Conservation (phyloP, 2,888 invertebrate genomes). For the Griposia aprilina region DNA sequence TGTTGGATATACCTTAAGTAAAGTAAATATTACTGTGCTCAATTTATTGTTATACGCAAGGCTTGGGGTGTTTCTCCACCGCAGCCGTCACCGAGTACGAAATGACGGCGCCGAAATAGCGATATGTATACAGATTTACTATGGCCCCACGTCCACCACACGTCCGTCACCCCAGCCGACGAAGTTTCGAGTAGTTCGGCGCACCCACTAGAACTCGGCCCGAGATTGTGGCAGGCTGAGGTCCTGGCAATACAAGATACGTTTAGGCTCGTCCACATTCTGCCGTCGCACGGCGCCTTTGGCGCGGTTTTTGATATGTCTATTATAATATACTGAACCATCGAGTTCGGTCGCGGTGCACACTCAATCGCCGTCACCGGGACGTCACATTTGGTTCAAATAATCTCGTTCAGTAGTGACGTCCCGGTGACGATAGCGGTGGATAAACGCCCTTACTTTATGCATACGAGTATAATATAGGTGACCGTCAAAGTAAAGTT, state of each 20-base stretch:
- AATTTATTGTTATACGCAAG: slow-evolving; percentile 8
- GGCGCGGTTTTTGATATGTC: background rate
- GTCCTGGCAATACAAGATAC: background rate
- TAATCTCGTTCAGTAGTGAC: background rate
- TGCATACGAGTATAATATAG: background rate
- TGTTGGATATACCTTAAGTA: background rate
- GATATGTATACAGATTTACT: background rate
- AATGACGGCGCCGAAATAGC: background rate
- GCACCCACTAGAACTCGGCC: background rate
- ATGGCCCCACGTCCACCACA: background rate
- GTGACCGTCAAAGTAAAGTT: background rate
- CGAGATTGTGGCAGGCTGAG: background rate
- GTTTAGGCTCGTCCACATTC: background rate
- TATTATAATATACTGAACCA: background rate
- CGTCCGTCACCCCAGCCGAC: background rate
- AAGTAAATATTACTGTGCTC: background rate
- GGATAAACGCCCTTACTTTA: background rate
- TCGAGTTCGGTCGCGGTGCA: background rate
- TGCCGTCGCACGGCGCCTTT: background rate
- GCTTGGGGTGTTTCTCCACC: background rate
- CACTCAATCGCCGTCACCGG: background rate
- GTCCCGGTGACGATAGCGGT: background rate
- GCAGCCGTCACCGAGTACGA: background rate
- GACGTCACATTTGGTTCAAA: background rate
- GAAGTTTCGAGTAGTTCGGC: background rate